A percentile compares a stretch with the other conserved stretches of the same genome.
These are phyloP conservation scores for Charaxes varanes DNA, from an alignment of 1,140 invertebrate species.

Conservation along the genomic window DNA sequence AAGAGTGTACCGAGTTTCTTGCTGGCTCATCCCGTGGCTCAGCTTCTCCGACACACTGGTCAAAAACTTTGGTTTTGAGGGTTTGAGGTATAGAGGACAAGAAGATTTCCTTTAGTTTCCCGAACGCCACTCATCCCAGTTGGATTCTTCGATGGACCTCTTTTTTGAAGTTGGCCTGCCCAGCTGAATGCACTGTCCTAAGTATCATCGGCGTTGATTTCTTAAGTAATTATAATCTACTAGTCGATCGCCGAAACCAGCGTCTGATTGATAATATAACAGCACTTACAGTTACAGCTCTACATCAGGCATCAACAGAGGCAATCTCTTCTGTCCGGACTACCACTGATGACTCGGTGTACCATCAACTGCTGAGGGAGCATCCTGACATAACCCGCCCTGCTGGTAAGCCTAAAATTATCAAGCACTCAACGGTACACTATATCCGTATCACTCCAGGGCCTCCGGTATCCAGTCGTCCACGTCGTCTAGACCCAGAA, in stretches of 20 bases:
- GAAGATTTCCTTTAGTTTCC: too few species aligned
- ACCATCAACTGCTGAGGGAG: not conserved
- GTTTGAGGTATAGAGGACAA: too few species aligned
- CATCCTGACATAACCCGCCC: not conserved
- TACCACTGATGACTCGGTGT: not conserved
- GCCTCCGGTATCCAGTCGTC: constrained; percentile 8
- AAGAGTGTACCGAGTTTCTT: too few species aligned
- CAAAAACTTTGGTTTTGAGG: too few species aligned
- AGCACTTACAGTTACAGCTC: constrained; percentile 9
- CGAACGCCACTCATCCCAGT: too few species aligned
- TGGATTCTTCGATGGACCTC: too few species aligned
- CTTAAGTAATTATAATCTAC: constrained; percentile 27
- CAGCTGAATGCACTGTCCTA: too few species aligned
- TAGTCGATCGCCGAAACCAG: constrained; percentile 36
- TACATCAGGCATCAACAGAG: not conserved
- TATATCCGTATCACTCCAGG: constrained; percentile 10
- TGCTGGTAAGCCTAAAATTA: not conserved
- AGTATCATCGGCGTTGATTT: constrained; percentile 60
- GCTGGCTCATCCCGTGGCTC: too few species aligned
- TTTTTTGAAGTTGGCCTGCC: too few species aligned
- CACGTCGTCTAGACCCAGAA: constrained; percentile 11
- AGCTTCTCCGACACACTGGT: too few species aligned
- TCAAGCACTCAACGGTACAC: not conserved
- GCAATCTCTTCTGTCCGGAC: not conserved
- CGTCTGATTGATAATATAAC: constrained; percentile 25